Evolutionary conservation across 2,113 vertebrate species (phyloP).

Genomic region (Oncorhynchus clarkii): DNA sequence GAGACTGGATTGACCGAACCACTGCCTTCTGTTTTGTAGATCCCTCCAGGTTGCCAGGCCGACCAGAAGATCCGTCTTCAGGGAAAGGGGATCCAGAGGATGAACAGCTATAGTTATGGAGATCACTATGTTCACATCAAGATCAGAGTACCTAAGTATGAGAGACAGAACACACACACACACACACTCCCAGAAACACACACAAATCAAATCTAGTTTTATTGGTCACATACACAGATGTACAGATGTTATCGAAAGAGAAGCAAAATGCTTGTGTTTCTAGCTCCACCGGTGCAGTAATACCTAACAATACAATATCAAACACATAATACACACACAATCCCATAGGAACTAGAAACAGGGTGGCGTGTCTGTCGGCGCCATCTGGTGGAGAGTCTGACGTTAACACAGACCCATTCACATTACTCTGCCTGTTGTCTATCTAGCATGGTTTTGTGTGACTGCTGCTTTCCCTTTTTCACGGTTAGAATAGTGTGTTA

Average conservation of each 20-base stretch:
- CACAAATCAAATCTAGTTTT: neutral
- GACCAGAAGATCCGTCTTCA: slow-evolving; percentile 88
- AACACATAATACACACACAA: neutral
- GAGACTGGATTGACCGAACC: too few species aligned
- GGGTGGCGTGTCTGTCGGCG: too few species aligned
- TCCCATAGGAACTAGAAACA: neutral
- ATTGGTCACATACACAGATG: too few species aligned
- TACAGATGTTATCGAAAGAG: too few species aligned
- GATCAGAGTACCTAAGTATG: slow-evolving; percentile 91
- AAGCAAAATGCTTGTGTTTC: too few species aligned
- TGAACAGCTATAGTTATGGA: slow-evolving; percentile 89
- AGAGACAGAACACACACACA: neutral
- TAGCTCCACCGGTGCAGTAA: too few species aligned
- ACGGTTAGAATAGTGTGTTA: neutral
- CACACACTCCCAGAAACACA: neutral
- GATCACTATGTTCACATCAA: slow-evolving; percentile 95
- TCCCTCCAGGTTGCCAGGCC: slow-evolving; percentile 81
- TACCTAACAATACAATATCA: too few species aligned
- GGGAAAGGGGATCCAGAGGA: slow-evolving; percentile 88
- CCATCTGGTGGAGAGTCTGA: too few species aligned
- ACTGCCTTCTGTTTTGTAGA: slow-evolving; percentile 62
- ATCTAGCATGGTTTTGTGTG: too few species aligned
- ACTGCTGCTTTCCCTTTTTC: too few species aligned
- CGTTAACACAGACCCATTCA: too few species aligned
- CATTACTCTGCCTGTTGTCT: too few species aligned